phyloP scores from a whole-genome alignment of 2,888 invertebrate species.

The Stramonita haemastoma region DNA sequence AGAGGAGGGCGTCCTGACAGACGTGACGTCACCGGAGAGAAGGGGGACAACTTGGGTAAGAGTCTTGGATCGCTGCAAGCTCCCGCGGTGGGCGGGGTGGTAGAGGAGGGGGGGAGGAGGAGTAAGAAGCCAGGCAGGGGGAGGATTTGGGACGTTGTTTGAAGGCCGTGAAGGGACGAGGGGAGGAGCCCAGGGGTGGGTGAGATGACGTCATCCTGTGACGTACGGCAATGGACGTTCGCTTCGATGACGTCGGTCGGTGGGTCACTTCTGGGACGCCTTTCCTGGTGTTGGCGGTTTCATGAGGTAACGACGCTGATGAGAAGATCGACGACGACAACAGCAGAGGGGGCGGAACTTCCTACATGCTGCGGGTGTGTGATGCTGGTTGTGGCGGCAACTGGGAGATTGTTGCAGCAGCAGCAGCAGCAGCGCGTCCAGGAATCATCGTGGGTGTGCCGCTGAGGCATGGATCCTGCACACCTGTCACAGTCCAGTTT shows the following conservation, averaged over 20 bases:
- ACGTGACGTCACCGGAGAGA: background rate
- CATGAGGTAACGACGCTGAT: background rate
- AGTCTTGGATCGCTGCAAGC: background rate
- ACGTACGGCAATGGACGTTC: background rate
- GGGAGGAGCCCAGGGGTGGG: slow-evolving; percentile 9
- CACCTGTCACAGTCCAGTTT: background rate
- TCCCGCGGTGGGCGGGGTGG: background rate
- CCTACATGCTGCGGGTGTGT: background rate
- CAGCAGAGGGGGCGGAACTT: background rate
- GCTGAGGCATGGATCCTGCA: background rate
- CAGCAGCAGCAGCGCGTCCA: background rate
- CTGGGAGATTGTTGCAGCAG: background rate
- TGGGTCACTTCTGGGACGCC: background rate
- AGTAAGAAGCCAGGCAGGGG: background rate
- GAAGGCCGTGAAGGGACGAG: background rate
- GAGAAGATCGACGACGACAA: background rate
- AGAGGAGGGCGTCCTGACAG: background rate
- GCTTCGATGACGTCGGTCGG: background rate
- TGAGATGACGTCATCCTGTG: slow-evolving; percentile 26
- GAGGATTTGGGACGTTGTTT: slow-evolving; percentile 29
- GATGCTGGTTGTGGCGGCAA: background rate
- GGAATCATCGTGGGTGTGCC: background rate
- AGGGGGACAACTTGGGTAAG: background rate
- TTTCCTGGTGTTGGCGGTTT: background rate
- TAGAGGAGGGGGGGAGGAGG: background rate